Percentiles rank a stretch among this genome's conserved stretches.
Evolutionary conservation across 1,140 invertebrate species (phyloP).

Genomic region (Forficula auricularia): DNA sequence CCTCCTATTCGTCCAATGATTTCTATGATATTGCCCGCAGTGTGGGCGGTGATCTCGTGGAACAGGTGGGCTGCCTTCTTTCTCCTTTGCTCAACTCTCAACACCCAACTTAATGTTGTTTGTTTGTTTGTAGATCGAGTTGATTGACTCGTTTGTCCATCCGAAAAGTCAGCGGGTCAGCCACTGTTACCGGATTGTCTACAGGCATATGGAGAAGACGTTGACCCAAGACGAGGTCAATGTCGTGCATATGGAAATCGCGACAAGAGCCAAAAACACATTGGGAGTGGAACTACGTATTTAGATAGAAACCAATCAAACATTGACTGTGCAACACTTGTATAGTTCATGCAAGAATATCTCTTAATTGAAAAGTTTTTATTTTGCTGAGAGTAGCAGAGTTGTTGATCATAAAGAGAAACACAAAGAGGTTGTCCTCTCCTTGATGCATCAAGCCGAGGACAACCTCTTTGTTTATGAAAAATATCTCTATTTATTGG

Average conservation of each 20-base stretch:
- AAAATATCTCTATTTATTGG: too few species aligned
- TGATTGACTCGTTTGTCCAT: constrained; percentile 78
- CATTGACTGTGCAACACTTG: too few species aligned
- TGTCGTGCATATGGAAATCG: constrained; percentile 63
- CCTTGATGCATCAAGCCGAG: too few species aligned
- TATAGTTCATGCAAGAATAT: too few species aligned
- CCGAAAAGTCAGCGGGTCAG: constrained; percentile 67
- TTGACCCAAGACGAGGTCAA: constrained; percentile 80
- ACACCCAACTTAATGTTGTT: background rate
- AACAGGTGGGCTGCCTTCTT: constrained; percentile 48
- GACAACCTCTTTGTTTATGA: too few species aligned
- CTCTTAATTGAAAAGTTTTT: too few species aligned
- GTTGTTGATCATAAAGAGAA: too few species aligned
- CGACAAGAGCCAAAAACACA: constrained; percentile 31
- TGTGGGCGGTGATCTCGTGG: constrained; percentile 74
- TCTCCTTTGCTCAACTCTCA: background rate
- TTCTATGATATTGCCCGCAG: constrained; percentile 87
- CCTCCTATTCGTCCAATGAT: constrained; percentile 62
- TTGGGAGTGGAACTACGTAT: constrained; percentile 35
- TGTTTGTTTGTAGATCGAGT: constrained; percentile 40
- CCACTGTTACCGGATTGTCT: constrained; percentile 83
- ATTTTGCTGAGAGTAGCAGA: too few species aligned
- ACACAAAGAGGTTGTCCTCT: too few species aligned
- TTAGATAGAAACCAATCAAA: too few species aligned
- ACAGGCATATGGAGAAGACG: constrained; percentile 81